Conservation (phyloP, 1,140 invertebrate genomes). For the Macrobrachium nipponense region DNA sequence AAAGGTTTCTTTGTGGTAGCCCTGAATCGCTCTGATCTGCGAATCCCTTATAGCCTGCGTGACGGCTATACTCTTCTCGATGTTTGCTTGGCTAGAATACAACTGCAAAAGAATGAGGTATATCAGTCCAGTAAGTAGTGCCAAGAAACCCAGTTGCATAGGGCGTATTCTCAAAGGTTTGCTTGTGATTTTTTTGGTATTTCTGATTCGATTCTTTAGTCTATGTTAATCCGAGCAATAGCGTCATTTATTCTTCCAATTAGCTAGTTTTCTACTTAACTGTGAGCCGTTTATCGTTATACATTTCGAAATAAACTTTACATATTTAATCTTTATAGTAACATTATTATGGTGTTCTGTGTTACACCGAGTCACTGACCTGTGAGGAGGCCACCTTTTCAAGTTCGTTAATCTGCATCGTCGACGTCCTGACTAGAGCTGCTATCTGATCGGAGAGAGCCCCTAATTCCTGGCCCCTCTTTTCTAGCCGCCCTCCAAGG, state of each 20-base stretch:
- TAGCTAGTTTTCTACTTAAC: no score
- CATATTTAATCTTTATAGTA: neutral
- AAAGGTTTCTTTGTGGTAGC: constrained; percentile 58
- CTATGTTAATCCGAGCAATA: no score
- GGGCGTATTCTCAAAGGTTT: no score
- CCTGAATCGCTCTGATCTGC: constrained; percentile 52
- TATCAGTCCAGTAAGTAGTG: neutral
- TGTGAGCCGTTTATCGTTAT: no score
- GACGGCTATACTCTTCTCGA: constrained; percentile 58
- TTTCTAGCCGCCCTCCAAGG: constrained; percentile 45
- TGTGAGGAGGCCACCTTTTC: constrained; percentile 61
- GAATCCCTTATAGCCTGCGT: constrained; percentile 58
- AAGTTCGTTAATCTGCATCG: constrained; percentile 55
- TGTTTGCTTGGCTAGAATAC: constrained; percentile 56
- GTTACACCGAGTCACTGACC: constrained; percentile 24
- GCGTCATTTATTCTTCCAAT: no score
- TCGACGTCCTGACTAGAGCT: constrained; percentile 55
- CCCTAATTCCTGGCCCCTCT: constrained; percentile 60
- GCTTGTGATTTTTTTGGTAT: no score
- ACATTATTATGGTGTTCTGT: no score
- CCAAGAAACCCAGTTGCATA: no score
- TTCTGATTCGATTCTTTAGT: no score
- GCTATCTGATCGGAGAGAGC: constrained; percentile 63
- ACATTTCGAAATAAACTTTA: neutral
- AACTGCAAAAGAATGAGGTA: constrained; percentile 34